Base-by-base conservation (phyloP, 2,888 invertebrate species). In the Onchidella celtica region DNA sequence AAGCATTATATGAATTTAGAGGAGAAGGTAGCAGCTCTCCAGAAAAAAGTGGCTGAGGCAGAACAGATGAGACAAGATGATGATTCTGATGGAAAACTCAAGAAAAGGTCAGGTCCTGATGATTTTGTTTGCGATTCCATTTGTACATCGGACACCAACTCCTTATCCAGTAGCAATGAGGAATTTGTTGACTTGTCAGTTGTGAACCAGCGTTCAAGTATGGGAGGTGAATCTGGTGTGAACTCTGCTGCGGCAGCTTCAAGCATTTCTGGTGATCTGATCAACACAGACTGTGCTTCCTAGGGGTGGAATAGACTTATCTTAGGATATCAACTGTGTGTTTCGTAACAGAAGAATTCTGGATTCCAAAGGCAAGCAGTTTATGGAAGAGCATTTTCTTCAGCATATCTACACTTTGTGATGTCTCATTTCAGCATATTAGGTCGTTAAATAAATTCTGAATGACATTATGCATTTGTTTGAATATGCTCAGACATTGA, bases 1-100 rank as follows among this genome's bases (percentile, higher is more conserved):
- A 81, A 81, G 36, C 75, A 81, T 57, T 81, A 81, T 27, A 81
- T 81, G 75, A 81, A 61, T 24, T 47, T 81, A 6, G 81, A 81
- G 34, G 81, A 81, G 32, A 75, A 81, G 24, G 75, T 81, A 11
- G 81, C 75, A 47, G 68, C 75, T 3, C 57, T 81, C n/a, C 75
- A 81, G 69, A 81, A 75, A 24, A 76, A 81, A 27, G 76, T 81
- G 14, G 81, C 81, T 17, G 74, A 73, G 21, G 77, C 57, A 32
- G 68, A 75, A 55, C 75, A 81, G 63, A 61, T 57, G 34, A 69
- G 36, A 36, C 63, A 73, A 2, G 21, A 55, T 61, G 81, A 81
- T 40, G 59, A 17, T 40, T 34, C 17, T 34, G 27, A 61, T 61
- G 55, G 40, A 11, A 69, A 68, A 40, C 38, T 61, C 24, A 29